Percentiles rank a stretch among this genome's conserved stretches.
Evolutionary conservation across 2,797 vertebrate genomes (phyloP).

Genomic region (Aeoliscus strigatus): DNA sequence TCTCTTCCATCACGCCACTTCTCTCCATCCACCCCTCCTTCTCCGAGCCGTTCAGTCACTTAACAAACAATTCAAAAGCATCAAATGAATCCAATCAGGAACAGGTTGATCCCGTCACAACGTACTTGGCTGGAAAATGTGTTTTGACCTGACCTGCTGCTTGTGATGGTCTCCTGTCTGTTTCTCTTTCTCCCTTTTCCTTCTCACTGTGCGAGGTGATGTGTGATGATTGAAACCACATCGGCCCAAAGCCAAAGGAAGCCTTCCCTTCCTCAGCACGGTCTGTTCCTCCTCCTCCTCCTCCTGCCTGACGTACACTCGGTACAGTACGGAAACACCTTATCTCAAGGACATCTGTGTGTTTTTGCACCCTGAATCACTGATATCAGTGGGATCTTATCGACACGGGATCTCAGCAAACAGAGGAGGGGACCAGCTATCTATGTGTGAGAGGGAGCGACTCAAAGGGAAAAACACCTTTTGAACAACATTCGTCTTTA

Average conservation of each 20-base stretch:
- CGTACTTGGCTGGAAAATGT: slow-evolving; percentile 27
- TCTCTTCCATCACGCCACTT: slow-evolving; percentile 19
- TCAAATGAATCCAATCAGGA: slow-evolving; percentile 15
- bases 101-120: slow-evolving; percentile 15
- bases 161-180: slow-evolving; percentile 47
- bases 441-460: background rate
- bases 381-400: slow-evolving; percentile 40
- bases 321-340: background rate
- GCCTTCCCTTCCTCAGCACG: slow-evolving; percentile 48
- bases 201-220: slow-evolving; percentile 57
- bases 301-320: background rate
- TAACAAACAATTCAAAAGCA: slow-evolving; percentile 20
- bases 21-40: slow-evolving; percentile 11
- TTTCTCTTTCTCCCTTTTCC: slow-evolving; percentile 47
- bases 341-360: slow-evolving; percentile 44
- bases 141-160: slow-evolving; percentile 34
- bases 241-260: slow-evolving; percentile 58
- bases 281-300: slow-evolving; percentile 20
- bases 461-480: background rate
- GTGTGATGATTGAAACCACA: slow-evolving; percentile 69
- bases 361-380: slow-evolving; percentile 5
- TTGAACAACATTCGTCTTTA: too few species aligned
- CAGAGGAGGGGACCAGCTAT: slow-evolving; percentile 7
- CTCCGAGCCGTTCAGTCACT: slow-evolving; percentile 18
- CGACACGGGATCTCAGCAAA: slow-evolving; percentile 14